phyloP scores from a whole-genome alignment of 2,797 vertebrate species.

The Knipowitschia caucasica region DNA sequence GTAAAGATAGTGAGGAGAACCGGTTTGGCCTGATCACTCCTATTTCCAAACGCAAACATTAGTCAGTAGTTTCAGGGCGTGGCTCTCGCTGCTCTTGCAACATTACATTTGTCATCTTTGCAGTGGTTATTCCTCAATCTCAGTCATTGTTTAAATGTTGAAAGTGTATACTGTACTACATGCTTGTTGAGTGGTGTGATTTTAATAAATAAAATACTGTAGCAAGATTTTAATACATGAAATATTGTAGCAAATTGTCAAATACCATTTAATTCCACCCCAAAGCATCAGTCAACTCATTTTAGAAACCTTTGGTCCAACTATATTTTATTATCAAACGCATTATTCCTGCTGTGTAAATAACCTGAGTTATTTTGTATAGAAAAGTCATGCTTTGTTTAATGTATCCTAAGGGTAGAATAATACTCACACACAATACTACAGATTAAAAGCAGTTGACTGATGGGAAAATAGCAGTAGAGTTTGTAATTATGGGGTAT shows the following conservation, averaged over 20 bases:
- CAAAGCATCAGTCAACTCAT: too few relatives aligned
- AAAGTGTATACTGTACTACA: not conserved
- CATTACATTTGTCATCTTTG: not conserved
- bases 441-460: not conserved
- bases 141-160: not conserved
- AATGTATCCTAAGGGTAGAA: not conserved
- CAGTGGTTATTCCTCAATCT: not conserved
- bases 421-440: not conserved
- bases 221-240: too few relatives aligned
- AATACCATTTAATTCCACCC: too few relatives aligned
- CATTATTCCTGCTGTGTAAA: not conserved
- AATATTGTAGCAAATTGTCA: too few relatives aligned
- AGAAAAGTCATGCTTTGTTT: not conserved
- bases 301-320: too few relatives aligned
- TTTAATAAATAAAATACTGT: too few relatives aligned
- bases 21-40: slow-evolving; percentile 17
- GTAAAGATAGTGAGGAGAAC: slow-evolving; percentile 9
- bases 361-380: not conserved
- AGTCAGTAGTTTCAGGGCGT: slow-evolving; percentile 46
- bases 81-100: not conserved
- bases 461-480: not conserved
- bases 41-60: slow-evolving; percentile 1
- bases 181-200: not conserved
- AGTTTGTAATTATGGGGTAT: not conserved
- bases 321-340: not conserved